Conservation (phyloP, 2,113 vertebrate genomes). For the Hippocampus barbouri region DNA sequence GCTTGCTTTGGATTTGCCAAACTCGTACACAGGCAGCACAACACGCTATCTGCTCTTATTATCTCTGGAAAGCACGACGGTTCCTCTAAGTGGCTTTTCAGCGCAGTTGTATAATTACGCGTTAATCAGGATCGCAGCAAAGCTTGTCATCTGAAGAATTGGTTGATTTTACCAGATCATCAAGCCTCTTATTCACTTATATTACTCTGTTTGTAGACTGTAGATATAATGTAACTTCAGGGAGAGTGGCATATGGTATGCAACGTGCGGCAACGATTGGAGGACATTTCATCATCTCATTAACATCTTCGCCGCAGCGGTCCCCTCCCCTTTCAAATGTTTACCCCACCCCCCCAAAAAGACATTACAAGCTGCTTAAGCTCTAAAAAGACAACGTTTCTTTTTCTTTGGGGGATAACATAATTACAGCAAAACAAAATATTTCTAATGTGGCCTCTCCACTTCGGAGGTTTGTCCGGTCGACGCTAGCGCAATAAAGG, state of each 20-base stretch:
- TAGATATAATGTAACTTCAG: not conserved
- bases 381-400: conserved; percentile 35
- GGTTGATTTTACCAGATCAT: conserved; percentile 1
- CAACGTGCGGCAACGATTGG: conserved; percentile 32
- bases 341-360: conserved; percentile 43
- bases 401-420: conserved; percentile 30
- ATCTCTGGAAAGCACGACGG: conserved; percentile 39
- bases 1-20: conserved; percentile 22
- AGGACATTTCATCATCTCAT: conserved; percentile 53
- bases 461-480: conserved; percentile 8
- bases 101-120: conserved; percentile 47
- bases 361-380: conserved; percentile 41
- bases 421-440: conserved; percentile 38
- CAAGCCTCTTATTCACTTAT: conserved; percentile 6
- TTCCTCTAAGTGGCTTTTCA: conserved; percentile 37
- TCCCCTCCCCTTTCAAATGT: conserved; percentile 43
- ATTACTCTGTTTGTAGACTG: conserved; percentile 23
- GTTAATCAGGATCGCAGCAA: conserved; percentile 52
- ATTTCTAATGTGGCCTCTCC: conserved; percentile 16
- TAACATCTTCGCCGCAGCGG: conserved; percentile 29
- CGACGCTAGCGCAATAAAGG: not conserved
- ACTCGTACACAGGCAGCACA: not conserved
- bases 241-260: conserved; percentile 10
- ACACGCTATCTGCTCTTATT: conserved; percentile 36
- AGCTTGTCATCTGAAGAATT: conserved; percentile 39